These are phyloP conservation scores for Acanthurus tractus DNA, from an alignment of 2,797 vertebrate species.

Conservation along the genomic window DNA sequence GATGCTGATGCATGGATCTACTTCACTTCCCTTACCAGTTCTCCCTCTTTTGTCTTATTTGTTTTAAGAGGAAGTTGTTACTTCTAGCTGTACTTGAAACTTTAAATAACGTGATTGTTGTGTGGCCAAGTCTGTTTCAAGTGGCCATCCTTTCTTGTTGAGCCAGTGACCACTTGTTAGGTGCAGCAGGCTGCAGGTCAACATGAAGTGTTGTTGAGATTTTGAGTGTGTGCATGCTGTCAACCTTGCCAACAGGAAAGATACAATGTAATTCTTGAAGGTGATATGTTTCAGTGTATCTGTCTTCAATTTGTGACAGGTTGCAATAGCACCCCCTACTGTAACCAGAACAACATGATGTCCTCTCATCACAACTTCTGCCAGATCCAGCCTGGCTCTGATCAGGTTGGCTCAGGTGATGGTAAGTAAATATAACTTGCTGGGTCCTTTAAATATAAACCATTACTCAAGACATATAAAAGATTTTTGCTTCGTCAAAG, in stretches of 20 bases:
- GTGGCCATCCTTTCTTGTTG: neutral
- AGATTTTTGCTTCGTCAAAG: neutral
- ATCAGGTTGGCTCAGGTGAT: slow-evolving; percentile 85
- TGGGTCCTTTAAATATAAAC: neutral
- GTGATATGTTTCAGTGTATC: slow-evolving; percentile 9
- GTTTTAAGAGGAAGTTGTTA: neutral
- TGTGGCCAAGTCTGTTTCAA: neutral
- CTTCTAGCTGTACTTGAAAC: neutral
- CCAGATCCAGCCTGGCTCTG: slow-evolving; percentile 79
- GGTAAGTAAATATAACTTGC: slow-evolving; percentile 79
- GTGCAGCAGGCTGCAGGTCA: neutral
- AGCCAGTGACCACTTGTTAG: neutral
- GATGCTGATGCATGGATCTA: neutral
- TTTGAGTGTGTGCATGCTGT: slow-evolving; percentile 1
- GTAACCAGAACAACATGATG: slow-evolving; percentile 90
- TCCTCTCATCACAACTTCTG: slow-evolving; percentile 88
- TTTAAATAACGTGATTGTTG: neutral
- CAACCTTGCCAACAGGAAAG: neutral
- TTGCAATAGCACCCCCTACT: slow-evolving; percentile 87
- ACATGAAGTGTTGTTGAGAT: neutral
- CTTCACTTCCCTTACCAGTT: neutral
- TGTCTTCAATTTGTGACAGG: slow-evolving; percentile 77
- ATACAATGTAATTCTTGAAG: neutral
- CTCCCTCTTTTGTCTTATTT: neutral
- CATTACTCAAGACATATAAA: neutral